Conservation (phyloP, 1,140 invertebrate species). For the Trichonephila clavipes region DNA sequence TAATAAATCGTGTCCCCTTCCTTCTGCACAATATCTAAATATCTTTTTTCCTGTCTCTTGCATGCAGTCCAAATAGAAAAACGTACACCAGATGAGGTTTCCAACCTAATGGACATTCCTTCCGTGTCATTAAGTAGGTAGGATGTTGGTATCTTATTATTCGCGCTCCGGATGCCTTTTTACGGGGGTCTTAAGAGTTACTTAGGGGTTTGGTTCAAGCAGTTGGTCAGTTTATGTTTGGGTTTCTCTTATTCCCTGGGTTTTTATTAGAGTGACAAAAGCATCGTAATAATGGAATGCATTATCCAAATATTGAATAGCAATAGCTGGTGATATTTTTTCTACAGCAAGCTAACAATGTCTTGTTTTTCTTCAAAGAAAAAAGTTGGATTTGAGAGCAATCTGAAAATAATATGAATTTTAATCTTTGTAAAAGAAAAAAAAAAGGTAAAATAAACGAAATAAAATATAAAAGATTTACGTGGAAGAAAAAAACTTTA, state of each 20-base stretch:
- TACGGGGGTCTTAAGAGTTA: not conserved
- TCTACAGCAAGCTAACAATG: too few species aligned
- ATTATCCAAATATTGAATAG: too few species aligned
- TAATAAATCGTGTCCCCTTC: slow-evolving; percentile 6
- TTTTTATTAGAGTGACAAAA: not conserved
- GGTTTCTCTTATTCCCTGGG: not conserved
- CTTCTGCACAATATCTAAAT: not conserved
- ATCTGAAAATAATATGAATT: too few species aligned
- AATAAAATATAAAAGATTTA: too few species aligned
- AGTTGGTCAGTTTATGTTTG: not conserved
- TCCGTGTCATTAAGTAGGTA: slow-evolving; percentile 1
- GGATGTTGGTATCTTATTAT: slow-evolving; percentile 23
- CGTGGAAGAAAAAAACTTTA: too few species aligned
- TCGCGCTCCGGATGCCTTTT: not conserved
- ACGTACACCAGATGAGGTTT: not conserved
- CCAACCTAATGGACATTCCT: slow-evolving; percentile 19
- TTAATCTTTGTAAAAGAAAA: not conserved
- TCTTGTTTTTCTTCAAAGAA: not conserved
- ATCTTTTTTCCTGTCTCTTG: not conserved
- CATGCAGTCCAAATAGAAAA: slow-evolving; percentile 1
- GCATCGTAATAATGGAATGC: not conserved
- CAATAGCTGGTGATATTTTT: too few species aligned
- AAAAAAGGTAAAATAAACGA: not conserved
- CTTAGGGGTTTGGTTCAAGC: not conserved
- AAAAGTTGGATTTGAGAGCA: not conserved